A percentile compares a stretch with the other conserved stretches of the same genome.
phyloP scores from a whole-genome alignment of 2,888 invertebrate genomes.

The Epinotia brunnichana region DNA sequence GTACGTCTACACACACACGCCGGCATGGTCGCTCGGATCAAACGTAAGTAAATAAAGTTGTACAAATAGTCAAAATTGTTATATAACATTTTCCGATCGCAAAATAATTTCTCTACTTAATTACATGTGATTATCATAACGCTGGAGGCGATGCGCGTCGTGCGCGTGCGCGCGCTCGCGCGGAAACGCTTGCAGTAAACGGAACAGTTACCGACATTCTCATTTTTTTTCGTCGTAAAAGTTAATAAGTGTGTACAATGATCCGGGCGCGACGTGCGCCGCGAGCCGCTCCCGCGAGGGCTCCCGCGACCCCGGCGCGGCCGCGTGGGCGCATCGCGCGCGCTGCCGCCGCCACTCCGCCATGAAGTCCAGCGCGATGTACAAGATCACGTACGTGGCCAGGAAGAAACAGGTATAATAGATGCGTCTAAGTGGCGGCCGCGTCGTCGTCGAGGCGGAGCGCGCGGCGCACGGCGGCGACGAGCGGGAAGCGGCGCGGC shows the following conservation, averaged over 20 bases:
- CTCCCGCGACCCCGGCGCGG: slow-evolving; percentile 55
- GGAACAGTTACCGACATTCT: slow-evolving; percentile 65
- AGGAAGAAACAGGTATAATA: slow-evolving; percentile 74
- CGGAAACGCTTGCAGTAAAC: slow-evolving; percentile 65
- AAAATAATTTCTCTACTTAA: slow-evolving; percentile 24
- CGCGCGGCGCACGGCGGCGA: slow-evolving; percentile 18
- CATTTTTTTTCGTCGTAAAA: slow-evolving; percentile 74
- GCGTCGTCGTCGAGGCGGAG: not conserved
- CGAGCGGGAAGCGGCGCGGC: slow-evolving; percentile 56
- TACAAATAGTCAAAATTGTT: slow-evolving; percentile 4
- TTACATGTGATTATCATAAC: slow-evolving; percentile 32
- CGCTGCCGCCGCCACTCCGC: slow-evolving; percentile 21
- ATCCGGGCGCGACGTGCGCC: slow-evolving; percentile 60
- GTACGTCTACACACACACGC: not conserved
- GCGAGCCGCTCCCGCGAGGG: slow-evolving; percentile 61
- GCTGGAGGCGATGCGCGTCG: slow-evolving; percentile 31
- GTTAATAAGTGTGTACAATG: slow-evolving; percentile 70
- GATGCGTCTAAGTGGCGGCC: slow-evolving; percentile 4
- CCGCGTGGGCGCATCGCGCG: slow-evolving; percentile 44
- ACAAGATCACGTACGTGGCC: slow-evolving; percentile 79
- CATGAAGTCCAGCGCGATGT: slow-evolving; percentile 79
- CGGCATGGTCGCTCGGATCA: not conserved
- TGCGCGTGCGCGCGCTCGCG: slow-evolving; percentile 59
- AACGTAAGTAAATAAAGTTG: not conserved
- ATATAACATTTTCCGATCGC: slow-evolving; percentile 2